Evolutionary conservation across 2,797 vertebrate species (phyloP), one percentile per base, ranked within the genome.

Genomic region (Allobates femoralis): DNA sequence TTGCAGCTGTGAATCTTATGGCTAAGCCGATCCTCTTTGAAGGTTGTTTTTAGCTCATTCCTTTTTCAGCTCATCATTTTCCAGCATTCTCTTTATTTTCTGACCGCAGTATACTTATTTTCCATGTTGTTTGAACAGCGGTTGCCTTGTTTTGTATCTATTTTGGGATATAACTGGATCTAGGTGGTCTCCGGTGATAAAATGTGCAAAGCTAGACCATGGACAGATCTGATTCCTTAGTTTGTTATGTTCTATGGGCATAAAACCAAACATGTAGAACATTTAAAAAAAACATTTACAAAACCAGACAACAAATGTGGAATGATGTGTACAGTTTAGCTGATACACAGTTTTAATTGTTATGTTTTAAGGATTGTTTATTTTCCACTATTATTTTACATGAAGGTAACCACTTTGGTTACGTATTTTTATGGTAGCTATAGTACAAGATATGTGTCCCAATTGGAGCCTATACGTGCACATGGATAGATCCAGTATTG

Each of bases 71-170:
- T 30, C 16, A 3, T 41, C 26, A 34, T 21, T 71, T 82, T 82
- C 62, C 30, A 21, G 21, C 15, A 55, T 78, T 78, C 75, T 41
- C 60, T 51, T 81, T 53, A 66, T 28, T 71, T 69, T 69, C 14
- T 69, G 28, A 82, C 80, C 80, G 28, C 80, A 71, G 51, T 73
- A 23, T 73, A 58, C 66, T 71, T 78, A 56, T 37, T 82, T 73
- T 73, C 50, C 32, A 82, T 82, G 80, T 58, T 82, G 23, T 73
- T 73, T 82, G 14, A 82, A 73, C 50, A 71, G 66, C 66, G 67
- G 80, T 73, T 58, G 80, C 7, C 66, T 34, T 73, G 80, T 82
- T 71, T 82, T 82, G 21, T 37, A 37, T 82, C 69, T 73, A 41
- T 82, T 82, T 82, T 82, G 32, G 51, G 69, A 71, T 28, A 56